phyloP scores from a whole-genome alignment of 2,888 invertebrate genomes.

The Ophion ventricosus region DNA sequence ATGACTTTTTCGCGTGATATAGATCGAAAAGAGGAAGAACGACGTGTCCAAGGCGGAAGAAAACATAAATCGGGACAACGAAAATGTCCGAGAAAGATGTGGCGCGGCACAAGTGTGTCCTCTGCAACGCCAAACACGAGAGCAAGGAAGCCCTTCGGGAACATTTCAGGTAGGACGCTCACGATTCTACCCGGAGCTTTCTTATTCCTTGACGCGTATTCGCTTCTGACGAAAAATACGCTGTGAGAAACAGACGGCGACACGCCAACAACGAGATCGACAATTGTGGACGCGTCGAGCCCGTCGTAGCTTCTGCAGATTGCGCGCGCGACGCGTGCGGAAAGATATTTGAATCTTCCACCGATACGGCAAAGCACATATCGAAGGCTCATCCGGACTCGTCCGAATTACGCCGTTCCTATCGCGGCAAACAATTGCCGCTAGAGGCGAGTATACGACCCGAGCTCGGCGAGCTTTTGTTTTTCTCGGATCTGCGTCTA shows the following conservation, averaged over 20 bases:
- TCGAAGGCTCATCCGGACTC: conserved; percentile 87
- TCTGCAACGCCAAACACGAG: conserved; percentile 85
- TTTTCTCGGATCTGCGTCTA: not conserved
- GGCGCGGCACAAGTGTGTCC: conserved; percentile 84
- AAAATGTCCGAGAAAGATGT: conserved; percentile 25
- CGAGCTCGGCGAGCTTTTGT: not conserved
- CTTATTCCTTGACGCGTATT: conserved; percentile 15
- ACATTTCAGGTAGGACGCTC: conserved; percentile 85
- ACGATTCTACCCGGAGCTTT: conserved; percentile 24
- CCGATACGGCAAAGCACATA: conserved; percentile 88
- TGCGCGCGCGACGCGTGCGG: conserved; percentile 86
- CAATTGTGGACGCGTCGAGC: conserved; percentile 68
- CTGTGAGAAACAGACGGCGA: conserved; percentile 83
- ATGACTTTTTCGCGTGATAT: no score
- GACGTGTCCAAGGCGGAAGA: no score
- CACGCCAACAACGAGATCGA: conserved; percentile 87
- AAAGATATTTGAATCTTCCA: conserved; percentile 85
- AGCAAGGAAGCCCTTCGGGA: conserved; percentile 86
- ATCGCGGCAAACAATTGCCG: conserved; percentile 89
- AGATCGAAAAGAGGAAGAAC: no score
- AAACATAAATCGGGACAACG: no score
- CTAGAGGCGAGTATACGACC: conserved; percentile 84
- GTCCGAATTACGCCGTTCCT: conserved; percentile 87
- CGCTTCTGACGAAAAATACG: not conserved
- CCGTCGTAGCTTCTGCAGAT: conserved; percentile 41